Evolutionary conservation across 1,140 invertebrate genomes (phyloP), one percentile per base, ranked within the genome.

Genomic region (Delia radicum): DNA sequence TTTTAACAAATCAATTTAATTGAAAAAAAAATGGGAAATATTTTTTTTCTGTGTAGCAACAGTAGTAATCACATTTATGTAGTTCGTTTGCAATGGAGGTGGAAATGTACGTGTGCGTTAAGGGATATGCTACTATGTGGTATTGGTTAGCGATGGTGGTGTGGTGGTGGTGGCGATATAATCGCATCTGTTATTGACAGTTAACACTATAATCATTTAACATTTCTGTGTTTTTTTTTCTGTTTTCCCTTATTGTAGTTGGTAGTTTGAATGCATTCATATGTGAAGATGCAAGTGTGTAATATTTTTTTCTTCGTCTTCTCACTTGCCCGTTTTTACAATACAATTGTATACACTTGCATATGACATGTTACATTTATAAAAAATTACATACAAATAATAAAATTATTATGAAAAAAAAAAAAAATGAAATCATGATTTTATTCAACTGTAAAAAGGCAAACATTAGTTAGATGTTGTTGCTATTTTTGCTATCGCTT

Each of bases 161-260:
- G 48, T 55, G 18, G 15, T 24, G 48, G 48, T 55, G 21, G 65
- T 33, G 65, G n/a, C 18, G 65, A 69, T 69, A 69, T 69, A 69
- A 69, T 69, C 29, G 65, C 37, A 29, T 69, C 65, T 69, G 65
- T 69, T 69, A 69, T 69, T 69, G 65, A 69, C 65, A 69, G 65
- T 69, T 69, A 69, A 69, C 65, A 69, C 65, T 69, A 69, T 69
- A 69, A 69, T 69, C 65, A 69, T 69, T 69, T 69, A 69, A 33
- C 29, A 33, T 69, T 69, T 69, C 21, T n/a, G n/a, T n/a, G n/a
- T n/a, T 55, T 55, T 55, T 7, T 21, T 55, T 55, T 5, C 7
- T 48, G n/a, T 55, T 55, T 55, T 42, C 8, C n/a, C n/a, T 55
- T 3, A 5, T 18, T 18, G 46, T 48, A 3, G 13, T 28, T 29